Base-by-base conservation (phyloP, 2,113 vertebrate genomes). In the Varanus komodoensis region DNA sequence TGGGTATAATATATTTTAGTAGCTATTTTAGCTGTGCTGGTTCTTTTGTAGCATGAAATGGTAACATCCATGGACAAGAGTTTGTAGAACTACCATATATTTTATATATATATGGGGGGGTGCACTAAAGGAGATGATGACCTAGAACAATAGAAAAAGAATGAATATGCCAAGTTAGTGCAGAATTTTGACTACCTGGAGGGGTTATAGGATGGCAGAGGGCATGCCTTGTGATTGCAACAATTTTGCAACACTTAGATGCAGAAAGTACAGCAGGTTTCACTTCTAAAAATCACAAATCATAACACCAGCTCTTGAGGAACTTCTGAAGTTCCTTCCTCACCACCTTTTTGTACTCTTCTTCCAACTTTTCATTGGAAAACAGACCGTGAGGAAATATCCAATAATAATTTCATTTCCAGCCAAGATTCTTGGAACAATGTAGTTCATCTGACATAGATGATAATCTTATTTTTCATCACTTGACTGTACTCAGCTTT, bases 401-500 rank as follows among this genome's bases (percentile, higher is more conserved):
- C n/a, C 61, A 87, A 27, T 75, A 21, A 50, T 73, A 8, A 50
- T 64, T 9, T 64, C 77, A 82, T 83, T 91, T 91, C 48, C 6
- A 15, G 38, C 15, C 17, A 89, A 54, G 48, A 44, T 91, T 87
- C 48, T 29, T 71, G 38, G 73, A 69, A 84, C 64, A 82, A 82
- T 25, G 14, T 87, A 79, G 68, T 80, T 68, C 68, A 79, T 71
- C 73, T 25, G 21, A n/a, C 48, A 8, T 67, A 50, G 54, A 4
- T 32, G 23, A 71, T 87, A 25, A 79, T 50, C 68, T 80, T 38
- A 48, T 79, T 79, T 67, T 75, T 79, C 44, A n/a, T 78, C 68
- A 89, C 52, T 83, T 89, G 68, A 74, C 64, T 44, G 38, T 82
- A 89, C 68, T 82, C 87, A 64, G 6, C 38, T 67, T 89, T 25